phyloP scores from a whole-genome alignment of 2,888 invertebrate species.

The Chirona hameri region DNA sequence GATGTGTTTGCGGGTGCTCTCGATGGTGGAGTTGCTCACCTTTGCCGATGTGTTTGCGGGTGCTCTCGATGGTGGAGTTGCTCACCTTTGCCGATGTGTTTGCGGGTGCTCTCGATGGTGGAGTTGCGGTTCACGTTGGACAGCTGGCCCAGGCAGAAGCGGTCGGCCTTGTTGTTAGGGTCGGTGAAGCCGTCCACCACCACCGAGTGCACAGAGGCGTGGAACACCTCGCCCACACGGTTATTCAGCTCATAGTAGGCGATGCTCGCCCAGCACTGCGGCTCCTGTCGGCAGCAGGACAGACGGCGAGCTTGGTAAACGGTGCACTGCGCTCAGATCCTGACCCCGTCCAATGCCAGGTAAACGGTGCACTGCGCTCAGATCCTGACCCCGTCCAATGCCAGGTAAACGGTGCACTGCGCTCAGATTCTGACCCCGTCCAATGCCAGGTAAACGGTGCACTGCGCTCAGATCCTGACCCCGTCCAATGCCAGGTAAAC shows the following conservation, averaged over 20 bases:
- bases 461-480: too few species aligned
- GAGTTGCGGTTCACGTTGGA: constrained; percentile 98
- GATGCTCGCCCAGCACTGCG: constrained; percentile 95
- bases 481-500: too few species aligned
- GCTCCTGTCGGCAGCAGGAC: too few species aligned
- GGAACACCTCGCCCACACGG: constrained; percentile 94
- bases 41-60: constrained; percentile 94
- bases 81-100: constrained; percentile 93
- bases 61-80: constrained; percentile 99
- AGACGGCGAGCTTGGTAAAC: too few species aligned
- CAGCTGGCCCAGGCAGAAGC: constrained; percentile 95
- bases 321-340: too few species aligned
- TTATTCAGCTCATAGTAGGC: constrained; percentile 98
- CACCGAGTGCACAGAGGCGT: constrained; percentile 84
- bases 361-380: too few species aligned
- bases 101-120: constrained; percentile 95
- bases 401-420: too few species aligned
- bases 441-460: too few species aligned
- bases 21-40: constrained; percentile 66
- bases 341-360: too few species aligned
- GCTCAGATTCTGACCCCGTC: too few species aligned
- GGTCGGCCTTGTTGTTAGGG: constrained; percentile 90
- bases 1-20: constrained; percentile 96
- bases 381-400: too few species aligned
- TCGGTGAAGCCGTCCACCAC: constrained; percentile 99